Base-by-base conservation (phyloP, 2,888 invertebrate genomes). In the Gibbula magus region DNA sequence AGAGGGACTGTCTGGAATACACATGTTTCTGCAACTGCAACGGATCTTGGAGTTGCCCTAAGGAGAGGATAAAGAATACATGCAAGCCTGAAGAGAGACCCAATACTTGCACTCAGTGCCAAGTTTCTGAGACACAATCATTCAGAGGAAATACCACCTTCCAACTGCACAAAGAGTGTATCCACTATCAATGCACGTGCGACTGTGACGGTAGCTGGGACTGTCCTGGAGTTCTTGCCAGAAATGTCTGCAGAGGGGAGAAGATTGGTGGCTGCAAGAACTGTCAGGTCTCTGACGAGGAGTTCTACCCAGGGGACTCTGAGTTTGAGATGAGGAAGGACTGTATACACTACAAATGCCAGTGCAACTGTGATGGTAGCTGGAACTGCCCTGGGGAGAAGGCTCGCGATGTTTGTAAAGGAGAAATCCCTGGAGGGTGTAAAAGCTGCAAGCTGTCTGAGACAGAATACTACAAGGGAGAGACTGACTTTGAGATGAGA, bases 121-220 rank as follows among this genome's bases (percentile, higher is more conserved):
- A 78, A 25, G 79, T 83, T 20, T 82, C 83, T 0, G 83, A 79
- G 18, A 52, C 45, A 0, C 81, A 85, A 51, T 77, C 73, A 25
- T 84, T 85, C 75, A 66, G 84, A 29, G 88, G 88, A 2, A 87
- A 88, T 61, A 82, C 88, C 0, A 78, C 78, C 7, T 91, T 91
- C 82, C 83, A 83, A 53, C 82, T 88, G 45, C 83, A 82, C 7
- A 81, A 88, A 61, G 88, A 85, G 0, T 91, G 90, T 78, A 85
- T 85, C 32, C 81, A 86, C 61, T 90, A 88, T 52, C 73, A 84
- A n/a, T 90, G 90, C 76, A 75, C 75, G n/a, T 90, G 89, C 79
- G 85, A 87, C 51, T 90, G 90, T 82, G 87, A 89, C 66, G 90
- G 90, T 10, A 82, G 86, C 32, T 90, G 89, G 89, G 80, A 88